These are phyloP conservation scores for Ispidina picta DNA, from an alignment of 2,797 vertebrate species.

Conservation along the genomic window DNA sequence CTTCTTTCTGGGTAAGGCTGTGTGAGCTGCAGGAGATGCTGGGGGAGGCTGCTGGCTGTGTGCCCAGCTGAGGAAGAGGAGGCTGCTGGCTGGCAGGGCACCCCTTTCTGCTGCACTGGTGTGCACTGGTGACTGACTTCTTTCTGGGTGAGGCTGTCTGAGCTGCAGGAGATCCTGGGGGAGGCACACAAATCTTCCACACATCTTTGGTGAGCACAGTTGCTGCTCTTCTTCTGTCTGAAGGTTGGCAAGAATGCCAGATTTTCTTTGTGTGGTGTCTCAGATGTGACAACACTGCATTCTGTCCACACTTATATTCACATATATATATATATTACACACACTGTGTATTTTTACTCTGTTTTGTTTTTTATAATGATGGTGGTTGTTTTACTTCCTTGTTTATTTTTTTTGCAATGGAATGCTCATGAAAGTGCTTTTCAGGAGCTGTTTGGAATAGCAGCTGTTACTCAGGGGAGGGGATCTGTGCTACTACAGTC, in stretches of 20 bases:
- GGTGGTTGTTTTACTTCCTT: background rate
- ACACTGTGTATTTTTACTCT: background rate
- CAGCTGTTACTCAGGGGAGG: background rate
- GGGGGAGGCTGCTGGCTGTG: background rate
- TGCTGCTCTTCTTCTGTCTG: background rate
- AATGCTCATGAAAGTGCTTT: constrained; percentile 19
- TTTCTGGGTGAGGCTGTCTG: no score
- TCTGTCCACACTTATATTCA: background rate
- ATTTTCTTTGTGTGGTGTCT: background rate
- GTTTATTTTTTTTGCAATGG: constrained; percentile 30
- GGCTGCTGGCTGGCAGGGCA: background rate
- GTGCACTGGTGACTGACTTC: background rate
- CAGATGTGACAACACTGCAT: constrained; percentile 13
- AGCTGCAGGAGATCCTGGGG: no score
- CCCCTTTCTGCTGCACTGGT: background rate
- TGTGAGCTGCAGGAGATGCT: background rate
- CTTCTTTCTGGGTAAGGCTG: constrained; percentile 58
- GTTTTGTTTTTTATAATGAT: background rate
- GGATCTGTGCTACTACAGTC: background rate
- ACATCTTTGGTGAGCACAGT: background rate
- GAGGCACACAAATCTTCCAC: background rate
- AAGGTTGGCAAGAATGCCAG: background rate
- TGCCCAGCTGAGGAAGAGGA: background rate
- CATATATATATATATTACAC: background rate
- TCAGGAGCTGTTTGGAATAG: background rate